Conservation (phyloP, 2,888 invertebrate species). For the Tenthredo distinguenda region DNA sequence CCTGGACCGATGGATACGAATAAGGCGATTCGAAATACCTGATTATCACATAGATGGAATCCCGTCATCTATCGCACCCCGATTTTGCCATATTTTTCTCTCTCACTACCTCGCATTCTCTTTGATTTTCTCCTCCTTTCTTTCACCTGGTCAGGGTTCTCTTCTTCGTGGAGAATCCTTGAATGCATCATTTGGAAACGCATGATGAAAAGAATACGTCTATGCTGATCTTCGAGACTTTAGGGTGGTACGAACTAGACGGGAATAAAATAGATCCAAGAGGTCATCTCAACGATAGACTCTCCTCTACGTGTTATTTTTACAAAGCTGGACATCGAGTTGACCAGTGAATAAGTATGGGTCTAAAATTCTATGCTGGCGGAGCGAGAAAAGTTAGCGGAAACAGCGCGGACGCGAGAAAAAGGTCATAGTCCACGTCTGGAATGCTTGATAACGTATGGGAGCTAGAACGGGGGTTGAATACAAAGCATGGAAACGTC, state of each 20-base stretch:
- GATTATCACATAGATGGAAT: conserved; percentile 49
- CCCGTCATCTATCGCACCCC: conserved; percentile 18
- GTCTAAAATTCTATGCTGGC: background rate
- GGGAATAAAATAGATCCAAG: background rate
- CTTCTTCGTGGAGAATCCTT: background rate
- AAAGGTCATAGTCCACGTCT: conserved; percentile 21
- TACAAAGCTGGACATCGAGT: background rate
- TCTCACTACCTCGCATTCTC: background rate
- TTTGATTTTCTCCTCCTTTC: background rate
- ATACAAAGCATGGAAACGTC: conserved; percentile 21
- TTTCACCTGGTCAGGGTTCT: background rate
- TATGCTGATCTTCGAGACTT: background rate
- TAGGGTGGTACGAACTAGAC: background rate
- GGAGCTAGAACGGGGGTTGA: background rate
- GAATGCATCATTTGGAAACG: background rate
- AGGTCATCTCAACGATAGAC: background rate
- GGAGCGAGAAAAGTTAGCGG: background rate
- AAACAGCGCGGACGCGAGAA: conserved; percentile 1
- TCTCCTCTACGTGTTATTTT: conserved; percentile 14
- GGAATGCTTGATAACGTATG: conserved; percentile 27
- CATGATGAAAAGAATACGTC: background rate
- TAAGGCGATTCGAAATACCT: conserved; percentile 30
- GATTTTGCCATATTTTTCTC: background rate
- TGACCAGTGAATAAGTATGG: conserved; percentile 9
- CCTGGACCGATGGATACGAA: background rate